Conservation (phyloP, 2,888 invertebrate genomes). For the Leuctra nigra region DNA sequence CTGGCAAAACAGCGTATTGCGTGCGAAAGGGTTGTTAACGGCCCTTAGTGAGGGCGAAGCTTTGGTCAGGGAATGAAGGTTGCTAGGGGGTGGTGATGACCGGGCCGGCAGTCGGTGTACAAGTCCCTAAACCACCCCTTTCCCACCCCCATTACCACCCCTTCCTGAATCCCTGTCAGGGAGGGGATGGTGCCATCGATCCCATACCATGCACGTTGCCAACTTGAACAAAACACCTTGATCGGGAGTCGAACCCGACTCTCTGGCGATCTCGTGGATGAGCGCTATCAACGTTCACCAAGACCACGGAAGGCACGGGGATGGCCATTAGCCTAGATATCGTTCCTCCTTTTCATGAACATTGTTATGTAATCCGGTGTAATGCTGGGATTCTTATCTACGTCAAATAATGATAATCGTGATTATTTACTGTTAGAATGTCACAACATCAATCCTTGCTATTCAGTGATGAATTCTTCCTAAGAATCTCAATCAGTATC, state of each 20-base stretch:
- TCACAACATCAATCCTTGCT: no score
- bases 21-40: neutral
- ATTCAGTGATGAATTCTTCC: no score
- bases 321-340: no score
- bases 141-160: neutral
- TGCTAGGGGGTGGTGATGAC: neutral
- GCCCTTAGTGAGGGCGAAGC: neutral
- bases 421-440: no score
- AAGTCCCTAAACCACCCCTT: slow-evolving; percentile 2
- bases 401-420: no score
- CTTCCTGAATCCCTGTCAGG: slow-evolving; percentile 1
- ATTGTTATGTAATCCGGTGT: no score
- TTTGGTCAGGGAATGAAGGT: neutral
- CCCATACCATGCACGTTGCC: neutral
- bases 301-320: no score
- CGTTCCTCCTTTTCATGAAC: no score
- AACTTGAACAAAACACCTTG: neutral
- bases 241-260: neutral
- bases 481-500: no score
- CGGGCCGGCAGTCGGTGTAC: neutral
- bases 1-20: neutral
- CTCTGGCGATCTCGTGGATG: no score
- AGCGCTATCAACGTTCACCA: no score
- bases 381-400: no score
- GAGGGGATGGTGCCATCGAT: neutral